Evolutionary conservation across 2,888 invertebrate genomes (phyloP).

Genomic region (Nyleta sp.): DNA sequence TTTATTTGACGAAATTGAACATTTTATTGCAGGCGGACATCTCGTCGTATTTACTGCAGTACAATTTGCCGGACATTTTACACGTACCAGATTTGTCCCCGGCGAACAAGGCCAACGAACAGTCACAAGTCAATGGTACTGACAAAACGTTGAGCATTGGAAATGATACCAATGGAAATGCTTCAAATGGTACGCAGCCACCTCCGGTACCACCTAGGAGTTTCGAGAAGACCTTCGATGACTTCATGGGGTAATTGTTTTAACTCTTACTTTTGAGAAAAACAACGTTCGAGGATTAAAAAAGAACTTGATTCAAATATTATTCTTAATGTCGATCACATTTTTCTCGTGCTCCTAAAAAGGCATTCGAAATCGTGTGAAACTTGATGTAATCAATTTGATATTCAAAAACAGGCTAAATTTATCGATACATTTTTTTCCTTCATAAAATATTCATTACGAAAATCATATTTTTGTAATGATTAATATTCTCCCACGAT

Average conservation of each 20-base stretch:
- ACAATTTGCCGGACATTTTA: constrained; percentile 84
- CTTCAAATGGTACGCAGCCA: constrained; percentile 78
- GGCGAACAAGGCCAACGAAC: constrained; percentile 66
- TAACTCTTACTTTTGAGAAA: too few relatives aligned
- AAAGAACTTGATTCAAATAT: too few relatives aligned
- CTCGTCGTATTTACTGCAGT: constrained; percentile 83
- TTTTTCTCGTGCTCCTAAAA: too few relatives aligned
- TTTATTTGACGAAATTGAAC: constrained; percentile 8
- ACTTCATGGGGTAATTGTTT: constrained; percentile 74
- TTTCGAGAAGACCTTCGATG: constrained; percentile 80
- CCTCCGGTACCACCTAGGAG: constrained; percentile 79
- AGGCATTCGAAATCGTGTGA: too few relatives aligned
- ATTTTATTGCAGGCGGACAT: constrained; percentile 80
- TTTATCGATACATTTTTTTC: too few relatives aligned
- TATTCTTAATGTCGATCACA: too few relatives aligned
- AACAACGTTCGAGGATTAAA: too few relatives aligned
- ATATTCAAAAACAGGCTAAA: too few relatives aligned
- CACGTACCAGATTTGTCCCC: constrained; percentile 76
- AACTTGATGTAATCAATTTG: too few relatives aligned
- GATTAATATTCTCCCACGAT: too few relatives aligned
- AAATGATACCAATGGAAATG: constrained; percentile 80
- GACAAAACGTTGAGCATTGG: constrained; percentile 71
- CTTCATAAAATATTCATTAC: too few relatives aligned
- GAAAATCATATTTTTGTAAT: too few relatives aligned
- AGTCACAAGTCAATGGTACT: constrained; percentile 75